Percentiles rank a stretch among this genome's conserved stretches.
These are phyloP conservation scores for Leptinotarsa peninsularis DNA, from an alignment of 2,888 invertebrate genomes.

Conservation along the genomic window DNA sequence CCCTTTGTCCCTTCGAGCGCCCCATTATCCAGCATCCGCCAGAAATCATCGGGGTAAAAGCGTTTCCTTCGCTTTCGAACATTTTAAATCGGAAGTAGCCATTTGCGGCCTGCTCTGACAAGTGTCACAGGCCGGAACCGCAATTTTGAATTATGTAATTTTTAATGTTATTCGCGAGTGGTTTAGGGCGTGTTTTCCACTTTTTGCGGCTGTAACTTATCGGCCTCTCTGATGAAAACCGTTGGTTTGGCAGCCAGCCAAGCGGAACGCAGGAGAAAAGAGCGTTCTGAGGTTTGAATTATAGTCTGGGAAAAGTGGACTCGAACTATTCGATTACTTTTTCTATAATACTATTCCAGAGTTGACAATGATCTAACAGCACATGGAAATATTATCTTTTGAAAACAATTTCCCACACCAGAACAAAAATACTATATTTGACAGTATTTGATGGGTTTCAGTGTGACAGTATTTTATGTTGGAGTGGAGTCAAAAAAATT, in stretches of 20 bases:
- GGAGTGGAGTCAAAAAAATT: no score
- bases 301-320: neutral
- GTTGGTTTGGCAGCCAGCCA: slow-evolving; percentile 57
- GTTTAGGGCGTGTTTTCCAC: slow-evolving; percentile 53
- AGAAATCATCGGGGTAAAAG: slow-evolving; percentile 25
- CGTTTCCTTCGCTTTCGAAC: slow-evolving; percentile 32
- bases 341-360: no score
- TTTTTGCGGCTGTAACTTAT: slow-evolving; percentile 49
- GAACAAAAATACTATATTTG: no score
- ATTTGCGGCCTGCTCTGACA: slow-evolving; percentile 62
- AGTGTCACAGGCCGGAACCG: slow-evolving; percentile 63
- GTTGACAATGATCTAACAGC: no score
- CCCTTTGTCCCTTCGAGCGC: slow-evolving; percentile 42
- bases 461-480: no score
- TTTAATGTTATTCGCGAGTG: slow-evolving; percentile 59
- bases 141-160: slow-evolving; percentile 65
- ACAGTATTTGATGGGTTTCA: no score
- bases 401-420: no score
- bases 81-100: slow-evolving; percentile 65
- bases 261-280: slow-evolving; percentile 29
- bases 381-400: no score
- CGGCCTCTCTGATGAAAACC: slow-evolving; percentile 48
- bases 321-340: no score
- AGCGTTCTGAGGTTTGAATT: neutral
- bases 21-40: slow-evolving; percentile 51